Evolutionary conservation across 2,113 vertebrate genomes (phyloP), one percentile per base, ranked within the genome.

Genomic region (Lota lota): DNA sequence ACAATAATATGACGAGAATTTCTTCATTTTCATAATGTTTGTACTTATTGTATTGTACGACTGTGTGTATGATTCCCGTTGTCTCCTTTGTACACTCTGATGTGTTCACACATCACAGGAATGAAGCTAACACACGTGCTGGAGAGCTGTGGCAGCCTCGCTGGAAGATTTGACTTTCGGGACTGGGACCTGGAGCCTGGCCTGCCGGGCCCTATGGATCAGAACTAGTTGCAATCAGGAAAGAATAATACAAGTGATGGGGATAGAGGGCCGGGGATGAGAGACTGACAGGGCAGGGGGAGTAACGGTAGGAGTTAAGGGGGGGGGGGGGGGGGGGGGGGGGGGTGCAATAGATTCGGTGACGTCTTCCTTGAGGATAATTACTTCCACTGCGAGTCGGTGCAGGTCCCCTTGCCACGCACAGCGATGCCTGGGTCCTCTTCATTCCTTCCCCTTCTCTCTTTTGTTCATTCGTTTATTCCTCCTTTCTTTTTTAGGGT

Each of bases 11-110:
- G 53, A 56, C 16, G 53, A 78, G 74, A 78, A 84, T n/a, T 47
- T 84, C 66, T 61, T 77, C 65, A 79, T 88, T 84, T 89, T 87
- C 86, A 90, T 80, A 83, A 88, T 83, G 68, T 89, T 89, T 88
- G 83, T 87, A 83, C 74, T 86, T 47, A 47, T 68, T 78, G 87
- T 88, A 81, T 72, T 74, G 82, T 90, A 78, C 74, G 79, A 77
- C 66, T 73, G 78, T 88, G 69, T 78, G 82, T 86, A 72, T 57
- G 64, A 59, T 76, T 87, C 88, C 67, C 79, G 74, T 82, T 84
- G 75, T 82, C 66, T 88, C 81, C 75, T 78, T 47, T 47, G 40
- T 47, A 47, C 40, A 47, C 40, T 47, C 40, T 8, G 40, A 8
- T 47, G 40, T 47, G 40, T 12, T 47, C 40, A 14, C 40, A 47